Conservation (phyloP, 2,888 invertebrate genomes). For the Drosophila paramelanica region DNA sequence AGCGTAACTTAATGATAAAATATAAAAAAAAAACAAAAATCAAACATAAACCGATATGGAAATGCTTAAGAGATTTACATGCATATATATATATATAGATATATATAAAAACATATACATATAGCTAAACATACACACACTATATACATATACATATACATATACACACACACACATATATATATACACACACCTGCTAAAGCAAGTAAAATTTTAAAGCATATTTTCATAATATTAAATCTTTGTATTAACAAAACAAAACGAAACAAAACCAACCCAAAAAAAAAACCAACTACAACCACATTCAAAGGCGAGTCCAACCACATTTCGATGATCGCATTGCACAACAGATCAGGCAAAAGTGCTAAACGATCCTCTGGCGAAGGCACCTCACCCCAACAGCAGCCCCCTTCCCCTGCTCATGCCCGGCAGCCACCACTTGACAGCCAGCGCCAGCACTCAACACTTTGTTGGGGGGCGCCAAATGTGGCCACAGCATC, state of each 20-base stretch:
- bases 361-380: conserved; percentile 54
- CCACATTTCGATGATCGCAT: conserved; percentile 50
- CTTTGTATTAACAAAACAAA: conserved; percentile 45
- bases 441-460: conserved; percentile 72
- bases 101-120: conserved; percentile 13
- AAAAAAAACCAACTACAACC: not conserved
- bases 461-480: conserved; percentile 70
- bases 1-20: conserved; percentile 76
- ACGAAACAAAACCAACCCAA: conserved; percentile 4
- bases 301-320: conserved; percentile 17
- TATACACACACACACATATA: conserved; percentile 38
- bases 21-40: conserved; percentile 35
- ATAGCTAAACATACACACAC: conserved; percentile 23
- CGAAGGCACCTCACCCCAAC: conserved; percentile 12
- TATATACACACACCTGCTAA: conserved; percentile 26
- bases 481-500: conserved; percentile 43
- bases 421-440: conserved; percentile 68
- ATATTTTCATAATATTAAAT: conserved; percentile 67
- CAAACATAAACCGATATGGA: conserved; percentile 13
- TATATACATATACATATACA: conserved; percentile 24
- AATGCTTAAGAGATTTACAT: conserved; percentile 56
- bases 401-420: conserved; percentile 10
- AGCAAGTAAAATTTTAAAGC: conserved; percentile 52
- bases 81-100: conserved; percentile 15
- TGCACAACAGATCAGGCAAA: conserved; percentile 59